These are phyloP conservation scores for Sebastes nivosus DNA, from an alignment of 2,797 vertebrate genomes.

Conservation along the genomic window DNA sequence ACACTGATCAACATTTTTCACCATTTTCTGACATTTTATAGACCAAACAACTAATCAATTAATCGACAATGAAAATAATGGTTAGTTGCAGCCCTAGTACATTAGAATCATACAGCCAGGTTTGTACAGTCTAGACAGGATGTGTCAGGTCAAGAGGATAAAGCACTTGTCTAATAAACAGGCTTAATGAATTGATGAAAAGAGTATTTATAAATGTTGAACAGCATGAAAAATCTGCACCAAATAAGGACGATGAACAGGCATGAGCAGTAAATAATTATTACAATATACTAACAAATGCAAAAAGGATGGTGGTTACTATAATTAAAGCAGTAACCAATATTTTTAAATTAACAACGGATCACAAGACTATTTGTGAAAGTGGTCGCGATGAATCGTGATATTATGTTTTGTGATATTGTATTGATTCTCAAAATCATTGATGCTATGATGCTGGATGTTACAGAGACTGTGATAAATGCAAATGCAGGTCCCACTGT, in stretches of 20 bases:
- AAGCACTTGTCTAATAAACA: background rate
- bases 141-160: background rate
- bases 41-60: no score
- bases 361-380: background rate
- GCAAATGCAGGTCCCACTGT: no score
- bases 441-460: no score
- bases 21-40: no score
- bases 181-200: background rate
- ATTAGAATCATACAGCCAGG: background rate
- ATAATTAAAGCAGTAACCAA: background rate
- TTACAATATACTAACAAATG: background rate
- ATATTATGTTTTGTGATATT: no score
- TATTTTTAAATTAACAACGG: background rate
- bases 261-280: background rate
- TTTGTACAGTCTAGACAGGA: background rate
- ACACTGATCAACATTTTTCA: no score
- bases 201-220: background rate
- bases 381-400: background rate
- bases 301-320: background rate
- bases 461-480: no score
- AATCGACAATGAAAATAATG: no score
- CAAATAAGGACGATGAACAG: background rate
- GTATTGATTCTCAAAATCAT: no score
- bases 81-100: no score
- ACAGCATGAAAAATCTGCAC: background rate